Evolutionary conservation across 2,888 invertebrate species (phyloP), one percentile per base, ranked within the genome.

Genomic region (Theretra japonica): DNA sequence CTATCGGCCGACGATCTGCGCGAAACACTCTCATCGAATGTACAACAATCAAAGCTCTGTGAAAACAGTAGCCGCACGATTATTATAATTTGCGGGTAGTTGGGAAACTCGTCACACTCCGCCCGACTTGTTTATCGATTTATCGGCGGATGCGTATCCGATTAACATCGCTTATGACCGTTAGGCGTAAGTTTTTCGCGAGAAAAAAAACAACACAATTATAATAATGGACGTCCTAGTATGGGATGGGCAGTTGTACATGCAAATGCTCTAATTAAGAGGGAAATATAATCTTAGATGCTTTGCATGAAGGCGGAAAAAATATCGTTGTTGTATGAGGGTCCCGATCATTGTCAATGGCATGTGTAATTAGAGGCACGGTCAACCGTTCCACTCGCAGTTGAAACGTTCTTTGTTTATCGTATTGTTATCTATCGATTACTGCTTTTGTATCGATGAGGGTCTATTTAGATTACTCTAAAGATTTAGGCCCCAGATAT

Each of bases 221-320:
- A 93, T 90, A 87, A 90, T 93, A 92, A 92, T 92, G 87, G 88
- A 88, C 87, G 89, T 89, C 93, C 93, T 88, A 91, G 88, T 92
- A 93, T 92, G 92, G 92, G 88, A 88, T 70, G 82, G 83, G 83
- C 83, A 80, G 89, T 92, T 91, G 91, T 89, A 83, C 88, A 94
- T 94, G 94, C 90, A 92, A 93, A 94, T 93, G 77, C 77, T 83
- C 83, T 82, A 92, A 94, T 93, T 93, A 93, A 87, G 85, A 89
- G 88, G 89, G 90, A 91, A 93, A 90, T 86, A 87, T 89, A 88
- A 90, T 91, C 92, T 90, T 88, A 90, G 90, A 88, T 86, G 87
- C 86, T 90, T 91, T 90, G 90, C 90, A 90, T 90, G 57, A 53
- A 62, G 48, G 28, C 11, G 65, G 56, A 58, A 68, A 73, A 73